Percentiles rank a stretch among this genome's conserved stretches.
Evolutionary conservation across 2,888 invertebrate species (phyloP).

Genomic region (Tipula unca): DNA sequence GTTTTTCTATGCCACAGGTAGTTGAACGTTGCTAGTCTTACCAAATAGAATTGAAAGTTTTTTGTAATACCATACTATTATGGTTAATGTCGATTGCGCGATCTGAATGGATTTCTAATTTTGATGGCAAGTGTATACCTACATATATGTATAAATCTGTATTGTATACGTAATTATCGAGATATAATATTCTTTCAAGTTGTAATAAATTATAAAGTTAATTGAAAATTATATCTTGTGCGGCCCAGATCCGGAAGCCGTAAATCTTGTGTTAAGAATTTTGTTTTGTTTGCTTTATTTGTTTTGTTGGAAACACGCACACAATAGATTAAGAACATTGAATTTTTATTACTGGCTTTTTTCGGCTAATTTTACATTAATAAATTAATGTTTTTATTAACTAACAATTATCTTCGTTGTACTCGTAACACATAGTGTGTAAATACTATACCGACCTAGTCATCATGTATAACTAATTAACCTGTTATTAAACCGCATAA

Average conservation of each 20-base stretch:
- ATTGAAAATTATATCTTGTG: neutral
- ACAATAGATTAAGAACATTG: neutral
- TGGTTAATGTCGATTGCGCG: neutral
- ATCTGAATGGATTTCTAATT: neutral
- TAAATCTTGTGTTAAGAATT: neutral
- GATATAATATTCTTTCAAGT: neutral
- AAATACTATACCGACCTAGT: neutral
- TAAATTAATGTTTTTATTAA: neutral
- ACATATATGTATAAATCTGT: neutral
- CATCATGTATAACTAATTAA: neutral
- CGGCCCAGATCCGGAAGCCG: neutral
- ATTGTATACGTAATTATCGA: neutral
- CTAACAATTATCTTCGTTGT: neutral
- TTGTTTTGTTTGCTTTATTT: neutral
- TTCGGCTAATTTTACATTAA: neutral
- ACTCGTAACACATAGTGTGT: neutral
- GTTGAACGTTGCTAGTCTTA: neutral
- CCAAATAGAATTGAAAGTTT: neutral
- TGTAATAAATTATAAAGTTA: slow-evolving; percentile 14
- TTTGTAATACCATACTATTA: neutral
- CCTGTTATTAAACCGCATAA: neutral
- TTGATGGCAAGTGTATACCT: neutral
- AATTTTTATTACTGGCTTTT: neutral
- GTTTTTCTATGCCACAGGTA: neutral
- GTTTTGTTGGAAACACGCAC: neutral